Evolutionary conservation across 2,797 vertebrate species (phyloP).

Genomic region (Cryptoblepharus egeriae): DNA sequence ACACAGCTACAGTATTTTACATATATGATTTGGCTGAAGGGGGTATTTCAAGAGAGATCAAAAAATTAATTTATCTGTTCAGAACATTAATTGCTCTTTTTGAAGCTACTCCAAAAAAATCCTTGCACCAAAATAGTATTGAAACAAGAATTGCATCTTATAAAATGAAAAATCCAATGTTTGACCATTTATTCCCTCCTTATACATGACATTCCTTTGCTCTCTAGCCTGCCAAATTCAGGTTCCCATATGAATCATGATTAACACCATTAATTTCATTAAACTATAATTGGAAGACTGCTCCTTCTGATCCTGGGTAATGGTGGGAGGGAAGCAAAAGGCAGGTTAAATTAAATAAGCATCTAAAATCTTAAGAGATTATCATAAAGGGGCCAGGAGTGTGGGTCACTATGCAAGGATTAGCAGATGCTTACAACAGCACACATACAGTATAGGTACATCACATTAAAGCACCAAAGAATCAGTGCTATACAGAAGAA

Average conservation of each 20-base stretch:
- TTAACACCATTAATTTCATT: conserved; percentile 43
- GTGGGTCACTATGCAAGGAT: neutral
- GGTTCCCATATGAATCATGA: conserved; percentile 15
- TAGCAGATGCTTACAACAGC: neutral
- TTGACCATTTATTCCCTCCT: neutral
- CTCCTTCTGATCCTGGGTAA: conserved; percentile 28
- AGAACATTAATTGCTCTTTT: neutral
- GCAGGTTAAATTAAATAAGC: conserved; percentile 13
- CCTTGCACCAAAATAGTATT: neutral
- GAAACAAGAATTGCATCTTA: neutral
- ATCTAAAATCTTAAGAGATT: neutral
- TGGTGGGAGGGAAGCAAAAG: conserved; percentile 1
- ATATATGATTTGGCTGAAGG: neutral
- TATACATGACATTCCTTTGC: neutral
- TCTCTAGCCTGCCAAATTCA: neutral
- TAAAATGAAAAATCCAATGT: neutral
- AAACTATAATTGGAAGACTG: conserved; percentile 19
- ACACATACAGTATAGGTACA: neutral
- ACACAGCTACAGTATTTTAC: neutral
- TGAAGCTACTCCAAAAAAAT: neutral
- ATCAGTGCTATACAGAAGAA: no score
- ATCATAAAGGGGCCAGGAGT: neutral
- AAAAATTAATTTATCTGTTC: neutral
- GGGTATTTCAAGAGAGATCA: neutral
- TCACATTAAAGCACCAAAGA: neutral